Base-by-base conservation (phyloP, 2,888 invertebrate genomes). In the Monoplex corrugatus region DNA sequence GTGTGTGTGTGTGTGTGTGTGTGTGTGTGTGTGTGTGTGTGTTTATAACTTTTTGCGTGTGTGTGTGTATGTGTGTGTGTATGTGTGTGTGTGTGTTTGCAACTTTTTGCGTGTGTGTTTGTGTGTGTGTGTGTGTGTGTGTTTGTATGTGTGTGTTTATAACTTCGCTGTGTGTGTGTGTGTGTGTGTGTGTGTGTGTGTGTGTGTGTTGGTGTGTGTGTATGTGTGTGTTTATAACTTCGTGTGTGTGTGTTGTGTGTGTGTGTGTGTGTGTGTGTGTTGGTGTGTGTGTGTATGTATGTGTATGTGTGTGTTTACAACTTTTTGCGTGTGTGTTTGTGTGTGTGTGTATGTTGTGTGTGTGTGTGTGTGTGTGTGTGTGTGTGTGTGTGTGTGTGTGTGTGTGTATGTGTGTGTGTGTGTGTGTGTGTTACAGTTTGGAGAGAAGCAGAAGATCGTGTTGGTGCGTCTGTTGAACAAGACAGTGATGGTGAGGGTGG, bases 401-500 rank as follows among this genome's bases (percentile, higher is more conserved):
- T 23, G 63, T 68, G 35, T 38, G 19, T 35, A 35, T 8, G 16
- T 72, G 23, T 23, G 23, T 72, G 19, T n/a, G 8, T 72, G 72
- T 72, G n/a, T 72, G 32, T 6, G 45, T 72, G 40, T 43, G 44
- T 92, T 91, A 43, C 92, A 96, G 96, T 96, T 96, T 94, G 96
- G 96, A 96, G 96, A 28, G 96, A 96, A 90, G 95, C 94, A 89
- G 94, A 95, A 90, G 94, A 95, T 89, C 92, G 98, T 99, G 82
- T 97, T 99, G 92, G 99, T 99, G 44, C 98, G 99, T 92, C 99
- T 99, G 96, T 97, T 99, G 85, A 98, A 99, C 90, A 99, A 99
- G 93, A 99, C 99, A 68, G 99, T 99, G 32, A 99, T 99, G 99
- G 99, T 99, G 93, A 98, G 99, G 93, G 99, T 99, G n/a, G 99